Base-by-base conservation (phyloP, 1,140 invertebrate species). In the Lepidurus apus region DNA sequence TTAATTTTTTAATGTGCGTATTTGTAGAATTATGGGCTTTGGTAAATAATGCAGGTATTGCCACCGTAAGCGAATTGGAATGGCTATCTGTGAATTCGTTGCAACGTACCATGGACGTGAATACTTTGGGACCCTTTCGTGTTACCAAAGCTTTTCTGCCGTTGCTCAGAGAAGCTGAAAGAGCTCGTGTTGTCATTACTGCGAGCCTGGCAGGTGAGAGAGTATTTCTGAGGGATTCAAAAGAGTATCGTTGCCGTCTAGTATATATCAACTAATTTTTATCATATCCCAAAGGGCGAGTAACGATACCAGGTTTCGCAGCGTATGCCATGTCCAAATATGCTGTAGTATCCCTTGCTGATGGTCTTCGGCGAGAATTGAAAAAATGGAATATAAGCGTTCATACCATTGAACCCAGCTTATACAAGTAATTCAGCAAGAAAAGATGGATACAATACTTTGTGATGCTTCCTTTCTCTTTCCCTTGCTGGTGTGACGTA, bases 31-130 rank as follows among this genome's bases (percentile, higher is more conserved):
- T 97, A 45, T 97, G 94, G 94, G 93, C 93, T 13, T 86, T 97
- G 47, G 91, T 97, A 8, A 95, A 97, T 86, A 94, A 94, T 82
- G 93, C 94, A 76, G 92, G 93, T 0, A 85, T 89, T 9, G 85
- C 85, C 75, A 84, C 84, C 65, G 84, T 86, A 75, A 84, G 85
- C 7, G 88, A 89, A 81, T 82, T 89, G n/a, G 88, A 89, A 84
- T 88, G 86, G 87, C 82, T 82, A 21, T 79, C 82, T 10, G 65
- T 84, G 65, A 81, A 83, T 9, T 81, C 80, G 2, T 84, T 82
- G 79, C 34, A 85, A 80, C 34, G 82, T 24, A 77, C 65, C 9
- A 83, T 89, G 76, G 85, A 88, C 11, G 86, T 90, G 1, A 90
- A 90, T 83, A 84, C 85, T 21, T 78, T 87, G 43, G 89, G 89